Evolutionary conservation across 2,888 invertebrate genomes (phyloP), one percentile per base, ranked within the genome.

Genomic region (Entomobrya proxima): DNA sequence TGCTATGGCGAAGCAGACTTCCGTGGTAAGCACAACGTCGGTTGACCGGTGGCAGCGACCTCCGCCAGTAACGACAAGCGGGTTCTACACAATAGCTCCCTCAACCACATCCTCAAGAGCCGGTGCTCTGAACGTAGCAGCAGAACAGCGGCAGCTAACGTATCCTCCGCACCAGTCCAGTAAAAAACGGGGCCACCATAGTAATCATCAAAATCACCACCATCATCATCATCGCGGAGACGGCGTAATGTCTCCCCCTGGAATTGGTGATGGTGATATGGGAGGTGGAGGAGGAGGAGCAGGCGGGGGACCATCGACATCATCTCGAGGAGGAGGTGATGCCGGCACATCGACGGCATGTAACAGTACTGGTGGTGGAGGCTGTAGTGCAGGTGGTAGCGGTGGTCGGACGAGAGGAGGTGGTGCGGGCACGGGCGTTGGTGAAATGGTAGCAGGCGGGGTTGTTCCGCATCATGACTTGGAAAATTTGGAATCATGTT

Each of bases 401-500:
- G n/a, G 83, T n/a, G 50, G 84, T 47, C 64, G 72, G n/a, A 64
- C 77, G 11, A 55, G 79, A n/a, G 67, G 84, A 18, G 80, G 79
- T 21, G 50, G 35, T 52, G 52, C 21, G 18, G 61, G 37, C 21
- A n/a, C n/a, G 24, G 32, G 35, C 55, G 55, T 52, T 30, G 82
- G 75, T 44, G 86, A 84, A 27, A 61, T 67, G 11, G 50, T 50
- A 24, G 35, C 52, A n/a, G 81, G 64, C 30, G 74, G 40, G 44
- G 80, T 88, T 72, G 76, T 89, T 78, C 87, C 80, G 30, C 89
- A 89, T 81, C 90, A 90, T 55, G 90, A 90, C 50, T 77, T 89
- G 67, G 90, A 90, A 67, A 90, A 87, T 83, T 75, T 90, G 77
- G 90, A 90, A 52, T 88, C 90, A 44, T 90, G 90, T 55, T 90